Conservation (phyloP, 1,140 invertebrate species). For the Papilio polytes region DNA sequence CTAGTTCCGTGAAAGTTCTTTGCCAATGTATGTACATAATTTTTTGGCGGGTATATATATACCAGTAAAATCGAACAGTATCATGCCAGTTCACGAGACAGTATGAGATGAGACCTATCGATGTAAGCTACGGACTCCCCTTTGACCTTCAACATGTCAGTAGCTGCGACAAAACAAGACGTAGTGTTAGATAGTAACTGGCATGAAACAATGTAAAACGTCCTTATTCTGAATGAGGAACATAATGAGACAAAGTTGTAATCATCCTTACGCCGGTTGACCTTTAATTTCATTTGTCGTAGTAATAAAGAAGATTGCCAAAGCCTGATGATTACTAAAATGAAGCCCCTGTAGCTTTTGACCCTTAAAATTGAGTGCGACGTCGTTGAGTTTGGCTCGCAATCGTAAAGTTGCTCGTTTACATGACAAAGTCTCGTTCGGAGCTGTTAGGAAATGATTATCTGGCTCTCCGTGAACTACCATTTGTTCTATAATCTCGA, state of each 20-base stretch:
- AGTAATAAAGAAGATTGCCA: conserved; percentile 33
- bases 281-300: conserved; percentile 29
- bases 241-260: conserved; percentile 4
- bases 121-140: too few relatives aligned
- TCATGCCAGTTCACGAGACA: too few relatives aligned
- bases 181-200: too few relatives aligned
- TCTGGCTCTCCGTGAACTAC: conserved; percentile 49
- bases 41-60: too few relatives aligned
- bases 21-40: too few relatives aligned
- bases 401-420: conserved; percentile 66
- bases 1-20: too few relatives aligned
- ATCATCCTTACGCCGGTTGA: conserved; percentile 14
- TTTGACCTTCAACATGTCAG: too few relatives aligned
- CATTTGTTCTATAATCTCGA: conserved; percentile 39
- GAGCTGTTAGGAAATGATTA: conserved; percentile 66
- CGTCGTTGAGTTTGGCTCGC: conserved; percentile 45
- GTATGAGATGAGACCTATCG: too few relatives aligned
- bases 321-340: conserved; percentile 56
- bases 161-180: too few relatives aligned
- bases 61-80: too few relatives aligned
- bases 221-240: neutral
- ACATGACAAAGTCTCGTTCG: conserved; percentile 70
- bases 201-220: neutral
- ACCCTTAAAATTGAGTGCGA: conserved; percentile 55
- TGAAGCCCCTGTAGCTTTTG: conserved; percentile 49